Evolutionary conservation across 1,140 invertebrate genomes (phyloP), one percentile per base, ranked within the genome.

Genomic region (Lasioglossum baleicum): DNA sequence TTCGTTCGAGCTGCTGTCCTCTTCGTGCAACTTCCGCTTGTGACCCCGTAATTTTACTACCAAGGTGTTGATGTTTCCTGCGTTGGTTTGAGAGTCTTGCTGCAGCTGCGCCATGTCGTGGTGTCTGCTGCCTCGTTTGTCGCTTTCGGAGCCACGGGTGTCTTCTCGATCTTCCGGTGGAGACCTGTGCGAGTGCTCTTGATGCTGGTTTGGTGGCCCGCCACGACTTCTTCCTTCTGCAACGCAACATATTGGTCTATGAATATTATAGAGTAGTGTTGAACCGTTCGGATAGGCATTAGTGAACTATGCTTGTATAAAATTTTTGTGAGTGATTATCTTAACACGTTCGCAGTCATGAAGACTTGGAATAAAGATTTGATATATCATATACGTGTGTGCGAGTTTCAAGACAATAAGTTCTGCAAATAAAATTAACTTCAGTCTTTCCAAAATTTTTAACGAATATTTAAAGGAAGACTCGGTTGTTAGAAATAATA

Each of bases 211-310:
- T 17, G 94, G 84, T n/a, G 94, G 91, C 15, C 94, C 94, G 77
- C 94, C 94, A 84, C 93, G 94, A 80, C 92, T 95, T 84, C 94
- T 90, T 74, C 94, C 95, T 90, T 94, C 94, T 94, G 85, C 35
- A 91, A 90, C 63, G 15, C 11, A 3, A 48, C 44, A 13, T 11
- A 48, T 48, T 11, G 44, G 44, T 48, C 17, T 7, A 20, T 58
- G 7, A 58, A 58, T 58, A n/a, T 58, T 58, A 20, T 58, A n/a
- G 56, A n/a, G 17, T n/a, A 58, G 7, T 58, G n/a, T n/a, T n/a
- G 20, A 58, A n/a, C 17, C 20, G 15, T 56, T 56, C 7, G 44
- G 13, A 48, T 11, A 0, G 44, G 44, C 44, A 48, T 13, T 10
- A 48, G 10, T 11, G 44, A 20, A 2, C 51, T 56, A 56, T 2